Evolutionary conservation across 2,888 invertebrate genomes (phyloP), one percentile per base, ranked within the genome.

Genomic region (Didymodactylos carnosus): DNA sequence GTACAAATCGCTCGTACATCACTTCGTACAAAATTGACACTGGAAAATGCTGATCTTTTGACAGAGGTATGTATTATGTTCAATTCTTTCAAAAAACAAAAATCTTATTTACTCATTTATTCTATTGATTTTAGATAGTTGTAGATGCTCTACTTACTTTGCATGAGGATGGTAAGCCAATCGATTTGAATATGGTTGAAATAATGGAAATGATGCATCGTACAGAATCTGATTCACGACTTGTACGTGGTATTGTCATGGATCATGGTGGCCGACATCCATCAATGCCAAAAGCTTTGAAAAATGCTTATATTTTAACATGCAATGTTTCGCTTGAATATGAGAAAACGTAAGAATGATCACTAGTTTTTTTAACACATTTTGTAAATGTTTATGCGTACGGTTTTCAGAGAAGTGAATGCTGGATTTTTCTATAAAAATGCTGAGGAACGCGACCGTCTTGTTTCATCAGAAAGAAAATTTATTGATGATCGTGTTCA

Each of bases 371-470:
- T 11, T 4, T n/a, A n/a, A 19, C 16, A 25, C 1, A 10, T 14
- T 70, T 25, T 27, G 35, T 35, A 8, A 13, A 25, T n/a, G 14
- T 69, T 3, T 19, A 23, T 27, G 2, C 10, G 16, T 69, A 13
- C 11, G 29, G 74, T 71, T 80, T 80, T 25, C 79, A 88, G 87
- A 76, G 88, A 88, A 80, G 89, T 89, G 0, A 98, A 95, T 84
- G 93, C 95, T 11, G 95, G 95, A 1, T 95, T 98, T 85, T 98
- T 97, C 86, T 98, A 98, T 86, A 98, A 98, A 85, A 91, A 92
- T 6, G 94, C 98, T 0, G 90, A 90, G 76, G 97, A 99, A 80
- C 87, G 97, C 29, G 97, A 98, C 80, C 92, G 93, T 79, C 87
- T 99, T 76, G 90, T 98, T 1, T 85, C 88, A 3, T 94, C 98